Conservation (phyloP, 2,797 vertebrate species). For the Myotis daubentonii region DNA sequence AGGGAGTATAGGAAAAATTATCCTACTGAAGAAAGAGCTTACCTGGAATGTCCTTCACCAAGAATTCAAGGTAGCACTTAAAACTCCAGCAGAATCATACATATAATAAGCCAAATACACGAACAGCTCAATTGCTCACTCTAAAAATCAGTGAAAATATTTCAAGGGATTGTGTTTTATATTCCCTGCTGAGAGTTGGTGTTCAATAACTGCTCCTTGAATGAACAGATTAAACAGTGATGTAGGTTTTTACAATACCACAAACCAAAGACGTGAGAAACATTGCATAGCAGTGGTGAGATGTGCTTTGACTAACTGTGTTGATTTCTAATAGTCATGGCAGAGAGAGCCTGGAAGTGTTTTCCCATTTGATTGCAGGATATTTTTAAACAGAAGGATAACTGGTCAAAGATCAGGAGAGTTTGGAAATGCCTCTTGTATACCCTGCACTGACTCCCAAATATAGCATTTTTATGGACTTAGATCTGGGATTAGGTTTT, state of each 20-base stretch:
- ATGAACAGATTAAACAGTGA: conserved; percentile 23
- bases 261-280: conserved; percentile 36
- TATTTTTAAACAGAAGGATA: background rate
- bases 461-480: background rate
- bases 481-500: background rate
- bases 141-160: conserved; percentile 69
- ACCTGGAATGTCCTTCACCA: background rate
- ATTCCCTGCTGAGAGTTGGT: conserved; percentile 28
- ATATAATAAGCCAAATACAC: conserved; percentile 35
- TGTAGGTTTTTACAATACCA: background rate
- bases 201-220: conserved; percentile 45
- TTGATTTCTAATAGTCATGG: background rate
- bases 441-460: background rate
- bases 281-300: background rate
- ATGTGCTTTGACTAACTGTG: background rate
- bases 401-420: background rate
- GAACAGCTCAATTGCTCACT: conserved; percentile 56
- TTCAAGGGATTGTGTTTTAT: conserved; percentile 40
- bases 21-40: background rate
- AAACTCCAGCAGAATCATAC: conserved; percentile 4
- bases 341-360: background rate
- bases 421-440: background rate
- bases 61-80: background rate
- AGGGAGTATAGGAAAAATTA: background rate
- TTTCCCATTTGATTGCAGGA: background rate